Evolutionary conservation across 2,113 vertebrate genomes (phyloP).

Genomic region (Datnioides undecimradiatus): DNA sequence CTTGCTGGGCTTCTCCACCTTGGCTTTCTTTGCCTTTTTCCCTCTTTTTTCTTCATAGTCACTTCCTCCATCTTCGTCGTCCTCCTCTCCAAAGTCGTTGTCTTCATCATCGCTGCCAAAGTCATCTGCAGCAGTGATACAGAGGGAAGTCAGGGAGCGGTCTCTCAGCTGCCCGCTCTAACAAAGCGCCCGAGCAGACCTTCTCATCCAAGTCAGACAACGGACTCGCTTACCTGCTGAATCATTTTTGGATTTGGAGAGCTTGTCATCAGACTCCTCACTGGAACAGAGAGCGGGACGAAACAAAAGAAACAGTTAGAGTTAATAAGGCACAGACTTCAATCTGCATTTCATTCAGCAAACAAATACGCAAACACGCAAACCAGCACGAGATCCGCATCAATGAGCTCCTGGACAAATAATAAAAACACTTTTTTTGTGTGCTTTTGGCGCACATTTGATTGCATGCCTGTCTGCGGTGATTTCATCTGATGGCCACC

Average conservation of each 20-base stretch:
- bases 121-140: slow-evolving; percentile 82
- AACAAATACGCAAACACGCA: not conserved
- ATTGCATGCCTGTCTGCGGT: too few species aligned
- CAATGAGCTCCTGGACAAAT: not conserved
- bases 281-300: slow-evolving; percentile 76
- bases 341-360: not conserved
- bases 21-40: slow-evolving; percentile 90
- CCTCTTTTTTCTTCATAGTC: slow-evolving; percentile 91
- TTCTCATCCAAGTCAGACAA: not conserved
- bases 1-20: slow-evolving; percentile 87
- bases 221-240: slow-evolving; percentile 89
- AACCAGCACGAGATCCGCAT: not conserved
- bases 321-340: not conserved
- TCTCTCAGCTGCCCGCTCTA: not conserved
- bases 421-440: too few species aligned
- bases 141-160: not conserved
- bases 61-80: slow-evolving; percentile 88
- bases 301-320: not conserved
- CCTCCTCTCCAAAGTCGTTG: slow-evolving; percentile 86
- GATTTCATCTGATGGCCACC: too few species aligned
- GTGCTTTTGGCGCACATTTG: too few species aligned
- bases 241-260: slow-evolving; percentile 95
- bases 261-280: slow-evolving; percentile 97
- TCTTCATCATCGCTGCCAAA: slow-evolving; percentile 91
- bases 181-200: not conserved